Evolutionary conservation across 2,888 invertebrate species (phyloP), one percentile per base, ranked within the genome.

Genomic region (Pyrrhia umbra): DNA sequence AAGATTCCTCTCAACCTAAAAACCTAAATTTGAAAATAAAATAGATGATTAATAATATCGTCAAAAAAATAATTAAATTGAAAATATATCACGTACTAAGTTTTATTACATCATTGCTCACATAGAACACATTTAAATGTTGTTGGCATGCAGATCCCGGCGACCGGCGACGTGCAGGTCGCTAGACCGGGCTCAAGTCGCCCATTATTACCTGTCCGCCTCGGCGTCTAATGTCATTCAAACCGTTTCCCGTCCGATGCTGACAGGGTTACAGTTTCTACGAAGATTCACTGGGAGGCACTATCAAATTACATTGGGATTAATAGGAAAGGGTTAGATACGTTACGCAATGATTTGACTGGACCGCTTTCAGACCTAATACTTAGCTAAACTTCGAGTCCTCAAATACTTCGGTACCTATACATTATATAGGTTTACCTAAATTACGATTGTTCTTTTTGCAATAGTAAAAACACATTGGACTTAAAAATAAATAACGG

Each of bases 191-290:
- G 61, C 68, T 68, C 75, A 62, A 47, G 40, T 10, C 56, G 27
- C 21, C 79, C 51, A 59, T 75, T 72, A 64, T 77, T 72, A 59
- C 79, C 65, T 74, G 74, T 72, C 62, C 25, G 16, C 66, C 45
- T 52, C 56, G 25, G 39, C 54, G 34, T 43, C 59, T 60, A 61
- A 70, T 56, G 63, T 77, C 77, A 72, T 58, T 68, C 72, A 67
- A 47, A 54, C 34, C 56, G 27, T 50, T 40, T 16, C 15, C 30
- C 20, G 20, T 34, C 27, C 43, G 8, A 13, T 21, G 63, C 34
- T 59, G 75, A 75, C 75, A 67, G 67, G 52, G 52, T 64, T 45
- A 59, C 42, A 50, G 27, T 59, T 18, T 47, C 27, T 42, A 49
- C 39, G 39, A 55, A 72, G 57, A 75, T 72, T 59, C 59, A 68